Conservation (phyloP, 2,797 vertebrate species). For the Melanotaenia maccullochi region DNA sequence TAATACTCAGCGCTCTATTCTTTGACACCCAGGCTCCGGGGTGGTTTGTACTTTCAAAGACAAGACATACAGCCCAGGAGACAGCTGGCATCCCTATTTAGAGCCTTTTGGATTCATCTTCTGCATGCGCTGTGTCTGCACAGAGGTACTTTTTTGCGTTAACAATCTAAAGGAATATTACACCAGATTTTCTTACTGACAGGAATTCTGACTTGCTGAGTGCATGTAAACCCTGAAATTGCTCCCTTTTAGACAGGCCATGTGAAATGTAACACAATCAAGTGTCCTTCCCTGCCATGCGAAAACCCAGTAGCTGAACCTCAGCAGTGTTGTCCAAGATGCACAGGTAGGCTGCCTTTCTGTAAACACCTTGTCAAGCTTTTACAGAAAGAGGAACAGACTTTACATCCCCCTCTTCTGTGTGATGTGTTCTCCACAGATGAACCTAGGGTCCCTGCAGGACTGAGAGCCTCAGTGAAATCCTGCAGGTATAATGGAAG, state of each 20-base stretch:
- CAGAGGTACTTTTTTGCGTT: constrained; percentile 82
- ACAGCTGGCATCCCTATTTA: constrained; percentile 96
- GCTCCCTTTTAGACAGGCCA: constrained; percentile 77
- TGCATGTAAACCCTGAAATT: constrained; percentile 37
- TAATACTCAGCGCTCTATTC: not conserved
- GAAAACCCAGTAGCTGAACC: constrained; percentile 87
- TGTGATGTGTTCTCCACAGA: constrained; percentile 51
- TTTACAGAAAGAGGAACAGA: not conserved
- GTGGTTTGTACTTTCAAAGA: constrained; percentile 91
- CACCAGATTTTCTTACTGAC: not conserved
- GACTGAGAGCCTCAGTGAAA: constrained; percentile 85
- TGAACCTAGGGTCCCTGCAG: constrained; percentile 88
- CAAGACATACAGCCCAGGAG: constrained; percentile 89
- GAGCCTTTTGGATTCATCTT: constrained; percentile 93
- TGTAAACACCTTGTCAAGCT: not conserved
- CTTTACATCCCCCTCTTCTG: not conserved
- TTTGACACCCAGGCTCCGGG: constrained; percentile 78
- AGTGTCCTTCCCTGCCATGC: constrained; percentile 88
- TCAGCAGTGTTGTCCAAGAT: constrained; percentile 92
- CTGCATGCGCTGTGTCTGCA: constrained; percentile 93
- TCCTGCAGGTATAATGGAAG: constrained; percentile 93
- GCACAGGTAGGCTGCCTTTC: constrained; percentile 82
- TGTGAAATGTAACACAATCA: constrained; percentile 90
- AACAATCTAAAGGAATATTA: constrained; percentile 10
- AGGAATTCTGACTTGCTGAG: not conserved